Conservation (phyloP, 2,888 invertebrate species). For the Noctua fimbriata region DNA sequence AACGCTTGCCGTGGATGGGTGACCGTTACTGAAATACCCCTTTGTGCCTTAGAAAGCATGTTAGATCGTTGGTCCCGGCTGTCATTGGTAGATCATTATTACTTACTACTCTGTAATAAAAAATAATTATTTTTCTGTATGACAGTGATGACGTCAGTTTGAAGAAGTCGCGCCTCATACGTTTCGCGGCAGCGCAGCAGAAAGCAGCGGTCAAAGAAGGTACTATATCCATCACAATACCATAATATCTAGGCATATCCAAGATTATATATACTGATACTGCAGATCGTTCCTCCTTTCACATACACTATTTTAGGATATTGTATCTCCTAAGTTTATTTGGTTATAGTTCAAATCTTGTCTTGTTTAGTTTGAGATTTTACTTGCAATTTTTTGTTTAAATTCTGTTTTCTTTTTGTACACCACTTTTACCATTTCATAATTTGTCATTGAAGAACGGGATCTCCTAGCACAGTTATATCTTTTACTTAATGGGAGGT, state of each 20-base stretch:
- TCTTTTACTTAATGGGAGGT: too few relatives aligned
- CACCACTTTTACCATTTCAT: too few relatives aligned
- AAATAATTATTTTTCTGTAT: slow-evolving; percentile 23
- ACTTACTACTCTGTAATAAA: background rate
- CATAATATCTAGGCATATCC: background rate
- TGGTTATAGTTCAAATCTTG: too few relatives aligned
- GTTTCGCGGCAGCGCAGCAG: slow-evolving; percentile 73
- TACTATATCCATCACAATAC: slow-evolving; percentile 49
- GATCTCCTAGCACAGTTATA: too few relatives aligned
- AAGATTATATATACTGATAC: too few relatives aligned
- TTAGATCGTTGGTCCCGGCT: background rate
- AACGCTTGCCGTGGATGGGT: background rate
- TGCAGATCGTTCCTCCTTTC: background rate
- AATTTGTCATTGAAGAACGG: too few relatives aligned
- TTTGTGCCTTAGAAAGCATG: background rate
- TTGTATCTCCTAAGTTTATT: too few relatives aligned
- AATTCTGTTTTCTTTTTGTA: too few relatives aligned
- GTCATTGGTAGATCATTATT: background rate
- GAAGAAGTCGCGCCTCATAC: slow-evolving; percentile 82
- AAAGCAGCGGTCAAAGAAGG: slow-evolving; percentile 77
- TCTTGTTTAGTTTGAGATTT: too few relatives aligned
- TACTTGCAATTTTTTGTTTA: too few relatives aligned
- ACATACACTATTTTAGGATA: too few relatives aligned
- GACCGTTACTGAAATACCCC: background rate
- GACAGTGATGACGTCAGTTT: slow-evolving; percentile 73